Percentiles rank a stretch among this genome's conserved stretches.
phyloP scores from a whole-genome alignment of 2,113 vertebrate genomes.

The Crotalus viridis region DNA sequence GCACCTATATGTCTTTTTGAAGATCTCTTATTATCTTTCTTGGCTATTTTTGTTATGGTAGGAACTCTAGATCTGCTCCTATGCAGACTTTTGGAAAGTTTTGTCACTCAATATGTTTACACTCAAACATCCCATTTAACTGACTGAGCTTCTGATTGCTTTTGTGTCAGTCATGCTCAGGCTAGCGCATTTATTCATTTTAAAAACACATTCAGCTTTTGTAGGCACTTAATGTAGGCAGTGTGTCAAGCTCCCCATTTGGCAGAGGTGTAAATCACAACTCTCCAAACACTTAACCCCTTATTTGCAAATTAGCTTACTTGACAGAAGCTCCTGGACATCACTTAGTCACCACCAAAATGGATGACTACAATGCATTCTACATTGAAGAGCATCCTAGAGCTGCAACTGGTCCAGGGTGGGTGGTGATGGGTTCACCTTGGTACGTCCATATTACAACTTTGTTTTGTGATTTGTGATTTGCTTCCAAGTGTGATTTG shows the following conservation, averaged over 20 bases:
- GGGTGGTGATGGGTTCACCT: neutral
- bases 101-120: neutral
- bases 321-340: neutral
- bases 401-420: neutral
- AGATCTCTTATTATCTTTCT: neutral
- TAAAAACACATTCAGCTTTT: constrained; percentile 45
- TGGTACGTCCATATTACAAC: neutral
- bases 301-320: neutral
- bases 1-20: neutral
- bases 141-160: neutral
- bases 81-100: neutral
- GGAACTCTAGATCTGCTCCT: neutral
- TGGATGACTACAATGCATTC: neutral
- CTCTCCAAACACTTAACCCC: neutral
- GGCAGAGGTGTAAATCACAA: neutral
- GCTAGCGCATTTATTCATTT: neutral
- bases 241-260: neutral
- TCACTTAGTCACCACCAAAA: neutral
- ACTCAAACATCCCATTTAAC: neutral
- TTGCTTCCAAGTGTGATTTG: neutral
- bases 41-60: neutral
- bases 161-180: neutral
- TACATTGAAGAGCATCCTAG: neutral
- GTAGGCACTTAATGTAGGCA: constrained; percentile 42
- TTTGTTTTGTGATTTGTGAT: neutral